A percentile compares a stretch with the other conserved stretches of the same genome.
phyloP scores from a whole-genome alignment of 2,888 invertebrate genomes.

The Rhagonycha lutea region DNA sequence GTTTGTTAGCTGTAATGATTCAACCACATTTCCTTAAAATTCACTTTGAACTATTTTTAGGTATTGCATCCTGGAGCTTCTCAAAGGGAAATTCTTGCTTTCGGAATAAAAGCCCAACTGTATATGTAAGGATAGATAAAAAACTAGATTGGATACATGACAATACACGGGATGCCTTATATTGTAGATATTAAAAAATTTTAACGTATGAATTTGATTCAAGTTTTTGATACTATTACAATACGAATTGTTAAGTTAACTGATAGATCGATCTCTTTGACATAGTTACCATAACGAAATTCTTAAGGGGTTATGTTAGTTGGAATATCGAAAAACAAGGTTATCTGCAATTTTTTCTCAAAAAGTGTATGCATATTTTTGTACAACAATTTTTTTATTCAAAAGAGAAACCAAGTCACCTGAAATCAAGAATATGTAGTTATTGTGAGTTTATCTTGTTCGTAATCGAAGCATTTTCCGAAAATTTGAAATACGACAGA shows the following conservation, averaged over 20 bases:
- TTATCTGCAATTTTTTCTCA: too few relatives aligned
- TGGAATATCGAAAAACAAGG: too few relatives aligned
- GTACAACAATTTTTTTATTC: too few relatives aligned
- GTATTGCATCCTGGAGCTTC: constrained; percentile 66
- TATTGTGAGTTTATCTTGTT: too few relatives aligned
- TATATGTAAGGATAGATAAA: constrained; percentile 60
- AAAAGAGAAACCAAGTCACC: too few relatives aligned
- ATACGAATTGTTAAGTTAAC: neutral
- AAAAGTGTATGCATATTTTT: too few relatives aligned
- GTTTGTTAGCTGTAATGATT: too few relatives aligned
- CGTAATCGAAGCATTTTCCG: too few relatives aligned
- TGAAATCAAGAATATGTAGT: too few relatives aligned
- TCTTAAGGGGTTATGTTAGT: too few relatives aligned
- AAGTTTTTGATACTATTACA: neutral
- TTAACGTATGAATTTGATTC: neutral
- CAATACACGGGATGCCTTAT: constrained; percentile 49
- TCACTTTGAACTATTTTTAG: constrained; percentile 45
- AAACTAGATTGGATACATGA: constrained; percentile 58
- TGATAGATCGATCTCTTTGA: neutral
- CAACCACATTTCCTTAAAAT: neutral
- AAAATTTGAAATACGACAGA: too few relatives aligned
- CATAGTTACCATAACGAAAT: neutral
- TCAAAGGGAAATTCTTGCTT: constrained; percentile 61
- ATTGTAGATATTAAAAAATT: constrained; percentile 43
- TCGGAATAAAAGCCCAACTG: constrained; percentile 48